Evolutionary conservation across 2,888 invertebrate species (phyloP), one percentile per base, ranked within the genome.

Genomic region (Marasmarcha lunaedactyla): DNA sequence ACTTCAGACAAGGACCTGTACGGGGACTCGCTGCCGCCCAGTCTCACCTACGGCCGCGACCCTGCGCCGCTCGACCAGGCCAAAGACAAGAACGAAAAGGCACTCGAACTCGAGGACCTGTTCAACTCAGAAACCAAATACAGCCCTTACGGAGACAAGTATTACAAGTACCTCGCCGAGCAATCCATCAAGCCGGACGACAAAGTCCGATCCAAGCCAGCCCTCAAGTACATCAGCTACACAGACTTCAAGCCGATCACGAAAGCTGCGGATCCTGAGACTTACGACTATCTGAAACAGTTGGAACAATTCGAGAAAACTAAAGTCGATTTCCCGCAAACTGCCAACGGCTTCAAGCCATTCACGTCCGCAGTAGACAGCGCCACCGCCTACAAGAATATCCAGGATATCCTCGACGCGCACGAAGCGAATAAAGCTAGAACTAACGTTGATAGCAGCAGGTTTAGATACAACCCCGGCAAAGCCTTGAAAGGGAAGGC

Each of bases 1-100:
- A 81, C 79, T 1, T 81, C 79, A 0, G 81, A 83, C 46, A 73
- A 59, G 41, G 67, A 79, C 1, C 56, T 81, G 0, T 83, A 70
- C 30, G 73, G 76, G n/a, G 11, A 2, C 60, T 50, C 0, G 57
- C 44, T 79, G 13, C 77, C 76, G 3, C 55, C 72, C 0, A 50
- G 48, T 36, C 43, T 63, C 3, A 57, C 44, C 1, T 61, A 56
- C 33, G 52, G 53, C 9, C 36, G 51, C 9, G 55, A 50, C 25
- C 44, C 50, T 13, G 10, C 30, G 2, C 30, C 10, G 1, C 59
- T 58, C 12, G 42, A 49, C 1, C 50, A 49, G 6, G 68, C 71
- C 0, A 59, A 69, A 0, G 64, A 74, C 13, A 73, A 74, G 44
- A 71, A 67, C 2, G 72, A 57, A 43, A 41, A 47, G 2, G 52